Evolutionary conservation across 1,140 invertebrate species (phyloP).

Genomic region (Achroia grisella): DNA sequence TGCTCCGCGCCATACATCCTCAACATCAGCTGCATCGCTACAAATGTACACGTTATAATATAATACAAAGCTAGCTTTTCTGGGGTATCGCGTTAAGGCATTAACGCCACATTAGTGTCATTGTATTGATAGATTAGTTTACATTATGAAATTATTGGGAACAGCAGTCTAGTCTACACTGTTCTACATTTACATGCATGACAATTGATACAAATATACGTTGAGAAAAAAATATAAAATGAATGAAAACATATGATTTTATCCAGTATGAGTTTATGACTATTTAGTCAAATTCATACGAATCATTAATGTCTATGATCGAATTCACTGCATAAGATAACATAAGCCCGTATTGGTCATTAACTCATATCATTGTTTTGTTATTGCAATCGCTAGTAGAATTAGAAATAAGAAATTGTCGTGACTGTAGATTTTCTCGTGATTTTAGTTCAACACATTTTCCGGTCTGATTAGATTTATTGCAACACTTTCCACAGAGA

Average conservation of each 20-base stretch:
- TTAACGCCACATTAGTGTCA: neutral
- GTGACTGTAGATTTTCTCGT: neutral
- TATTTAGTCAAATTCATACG: too few relatives aligned
- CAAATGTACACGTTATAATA: constrained; percentile 13
- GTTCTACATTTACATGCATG: neutral
- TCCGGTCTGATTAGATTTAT: constrained; percentile 9
- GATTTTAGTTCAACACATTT: constrained; percentile 50
- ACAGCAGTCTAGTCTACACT: neutral
- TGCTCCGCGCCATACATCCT: constrained; percentile 50
- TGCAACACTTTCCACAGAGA: constrained; percentile 3
- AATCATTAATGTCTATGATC: too few relatives aligned
- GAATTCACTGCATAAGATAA: constrained; percentile 24
- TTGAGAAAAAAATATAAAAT: too few relatives aligned
- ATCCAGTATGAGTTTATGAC: too few relatives aligned
- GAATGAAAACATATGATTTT: too few relatives aligned
- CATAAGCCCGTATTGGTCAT: constrained; percentile 9
- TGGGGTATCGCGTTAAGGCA: constrained; percentile 16
- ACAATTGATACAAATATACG: too few relatives aligned
- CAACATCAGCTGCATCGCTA: constrained; percentile 37
- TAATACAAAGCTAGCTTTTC: constrained; percentile 28
- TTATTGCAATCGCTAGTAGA: constrained; percentile 9
- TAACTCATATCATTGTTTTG: constrained; percentile 10
- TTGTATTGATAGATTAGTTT: too few relatives aligned
- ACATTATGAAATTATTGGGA: neutral
- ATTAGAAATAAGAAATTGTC: too few relatives aligned